Evolutionary conservation across 2,888 invertebrate species (phyloP).

Genomic region (Nemapogon koenigi): DNA sequence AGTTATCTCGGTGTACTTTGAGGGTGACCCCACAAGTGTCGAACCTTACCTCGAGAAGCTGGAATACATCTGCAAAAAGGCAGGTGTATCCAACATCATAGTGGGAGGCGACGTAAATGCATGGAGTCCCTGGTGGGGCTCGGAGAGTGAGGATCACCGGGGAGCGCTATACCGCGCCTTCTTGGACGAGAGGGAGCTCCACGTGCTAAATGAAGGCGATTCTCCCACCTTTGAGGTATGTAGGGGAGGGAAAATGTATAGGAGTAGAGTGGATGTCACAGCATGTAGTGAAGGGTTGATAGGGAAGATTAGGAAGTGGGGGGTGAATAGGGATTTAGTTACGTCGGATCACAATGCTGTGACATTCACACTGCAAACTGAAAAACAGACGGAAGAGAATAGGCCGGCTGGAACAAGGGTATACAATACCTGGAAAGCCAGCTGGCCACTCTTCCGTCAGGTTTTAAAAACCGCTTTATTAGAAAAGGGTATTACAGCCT

Average conservation of each 20-base stretch:
- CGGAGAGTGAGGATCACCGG: conserved; percentile 5
- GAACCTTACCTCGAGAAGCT: conserved; percentile 2
- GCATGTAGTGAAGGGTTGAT: conserved; percentile 7
- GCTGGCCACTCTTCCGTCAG: conserved; percentile 9
- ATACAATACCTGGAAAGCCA: conserved; percentile 14
- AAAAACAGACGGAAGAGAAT: conserved; percentile 8
- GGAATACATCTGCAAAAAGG: background rate
- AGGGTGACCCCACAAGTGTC: conserved; percentile 4
- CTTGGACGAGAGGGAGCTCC: conserved; percentile 3
- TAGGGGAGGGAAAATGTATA: background rate
- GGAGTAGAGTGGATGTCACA: conserved; percentile 4
- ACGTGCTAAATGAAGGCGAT: conserved; percentile 5
- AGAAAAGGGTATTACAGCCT: conserved; percentile 3
- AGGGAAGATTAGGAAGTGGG: conserved; percentile 11
- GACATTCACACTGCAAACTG: conserved; percentile 3
- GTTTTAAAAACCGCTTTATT: background rate
- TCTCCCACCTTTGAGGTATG: conserved; percentile 1
- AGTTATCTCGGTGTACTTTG: conserved; percentile 11
- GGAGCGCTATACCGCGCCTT: conserved; percentile 1
- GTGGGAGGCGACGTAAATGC: conserved; percentile 11
- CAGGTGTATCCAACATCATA: background rate
- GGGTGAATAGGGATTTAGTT: conserved; percentile 6
- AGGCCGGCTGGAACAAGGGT: conserved; percentile 12
- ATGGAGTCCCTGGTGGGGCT: conserved; percentile 12
- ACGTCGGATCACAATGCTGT: conserved; percentile 15